phyloP scores from a whole-genome alignment of 2,888 invertebrate species.

The Dinocampus coccinellae region DNA sequence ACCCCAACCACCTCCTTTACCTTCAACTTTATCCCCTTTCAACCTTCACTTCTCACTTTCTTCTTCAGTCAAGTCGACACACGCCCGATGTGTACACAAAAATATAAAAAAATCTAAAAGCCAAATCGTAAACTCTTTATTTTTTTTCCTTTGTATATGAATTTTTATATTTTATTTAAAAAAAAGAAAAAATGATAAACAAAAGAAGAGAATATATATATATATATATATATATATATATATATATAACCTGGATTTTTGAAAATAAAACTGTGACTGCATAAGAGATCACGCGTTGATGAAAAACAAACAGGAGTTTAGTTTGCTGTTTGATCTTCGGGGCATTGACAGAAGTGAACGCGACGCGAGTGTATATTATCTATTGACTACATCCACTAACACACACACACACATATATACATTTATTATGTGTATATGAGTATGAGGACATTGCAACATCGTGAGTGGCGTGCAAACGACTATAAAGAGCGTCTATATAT shows the following conservation, averaged over 20 bases:
- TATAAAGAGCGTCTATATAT: conserved; percentile 6
- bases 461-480: not conserved
- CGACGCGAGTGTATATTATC: conserved; percentile 58
- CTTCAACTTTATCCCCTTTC: too few species aligned
- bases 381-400: conserved; percentile 59
- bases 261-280: conserved; percentile 67
- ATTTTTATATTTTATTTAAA: not conserved
- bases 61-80: not conserved
- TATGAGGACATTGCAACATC: not conserved
- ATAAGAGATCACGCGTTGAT: conserved; percentile 69
- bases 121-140: not conserved
- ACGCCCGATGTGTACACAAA: not conserved
- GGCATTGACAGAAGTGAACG: conserved; percentile 66
- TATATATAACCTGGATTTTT: conserved; percentile 63
- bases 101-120: not conserved
- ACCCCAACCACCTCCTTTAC: too few species aligned
- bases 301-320: conserved; percentile 70
- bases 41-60: too few species aligned
- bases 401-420: conserved; percentile 33
- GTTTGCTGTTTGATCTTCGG: conserved; percentile 70
- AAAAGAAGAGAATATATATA: too few species aligned
- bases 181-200: not conserved
- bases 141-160: not conserved
- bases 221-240: not conserved
- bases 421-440: not conserved